phyloP scores from a whole-genome alignment of 2,888 invertebrate genomes.

The Plagodis dolabraria region DNA sequence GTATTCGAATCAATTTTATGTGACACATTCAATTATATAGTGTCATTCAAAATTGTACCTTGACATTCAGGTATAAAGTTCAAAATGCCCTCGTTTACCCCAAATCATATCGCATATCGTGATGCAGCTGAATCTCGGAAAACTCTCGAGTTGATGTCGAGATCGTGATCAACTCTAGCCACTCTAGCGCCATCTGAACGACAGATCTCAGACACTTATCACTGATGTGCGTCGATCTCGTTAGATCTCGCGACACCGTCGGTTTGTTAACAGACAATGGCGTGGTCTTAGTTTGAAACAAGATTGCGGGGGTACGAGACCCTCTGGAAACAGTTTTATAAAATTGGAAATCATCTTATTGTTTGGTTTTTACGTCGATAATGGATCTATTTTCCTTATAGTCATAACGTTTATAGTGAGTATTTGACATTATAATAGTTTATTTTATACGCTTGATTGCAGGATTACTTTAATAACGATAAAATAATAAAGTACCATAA shows the following conservation, averaged over 20 bases:
- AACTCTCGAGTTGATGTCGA: conserved; percentile 41
- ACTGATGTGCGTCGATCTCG: conserved; percentile 35
- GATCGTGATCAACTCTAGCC: conserved; percentile 45
- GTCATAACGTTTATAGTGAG: too few relatives aligned
- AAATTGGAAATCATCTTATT: too few relatives aligned
- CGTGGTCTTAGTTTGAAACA: conserved; percentile 14
- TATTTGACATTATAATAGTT: too few relatives aligned
- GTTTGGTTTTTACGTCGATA: too few relatives aligned
- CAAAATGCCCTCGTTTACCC: neutral
- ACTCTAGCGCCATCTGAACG: conserved; percentile 53
- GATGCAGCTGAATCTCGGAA: conserved; percentile 32
- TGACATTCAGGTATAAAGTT: neutral
- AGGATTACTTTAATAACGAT: too few relatives aligned
- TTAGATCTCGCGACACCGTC: conserved; percentile 25
- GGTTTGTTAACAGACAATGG: conserved; percentile 34
- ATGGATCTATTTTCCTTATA: too few relatives aligned
- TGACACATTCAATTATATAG: conserved; percentile 4
- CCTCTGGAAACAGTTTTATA: too few relatives aligned
- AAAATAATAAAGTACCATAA: too few relatives aligned
- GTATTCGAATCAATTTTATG: conserved; percentile 8
- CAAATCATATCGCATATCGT: conserved; percentile 15
- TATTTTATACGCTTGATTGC: too few relatives aligned
- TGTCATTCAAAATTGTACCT: conserved; percentile 3
- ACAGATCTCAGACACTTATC: conserved; percentile 44
- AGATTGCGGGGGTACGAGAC: conserved; percentile 3